Conservation (phyloP, 2,888 invertebrate species). For the Dryobotodes eremita region DNA sequence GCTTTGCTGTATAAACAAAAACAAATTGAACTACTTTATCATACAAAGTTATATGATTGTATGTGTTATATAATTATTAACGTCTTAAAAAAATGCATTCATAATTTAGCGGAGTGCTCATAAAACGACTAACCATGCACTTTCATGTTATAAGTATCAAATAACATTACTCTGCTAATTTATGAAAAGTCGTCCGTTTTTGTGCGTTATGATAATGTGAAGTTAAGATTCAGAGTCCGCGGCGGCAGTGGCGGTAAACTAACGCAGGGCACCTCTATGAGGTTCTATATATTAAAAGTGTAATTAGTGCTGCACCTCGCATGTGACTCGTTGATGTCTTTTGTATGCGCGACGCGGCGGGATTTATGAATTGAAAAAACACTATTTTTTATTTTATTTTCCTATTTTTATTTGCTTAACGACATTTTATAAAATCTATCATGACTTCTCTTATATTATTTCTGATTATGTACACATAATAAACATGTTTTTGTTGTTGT, state of each 20-base stretch:
- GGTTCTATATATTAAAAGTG: constrained; percentile 21
- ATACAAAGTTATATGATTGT: too few relatives aligned
- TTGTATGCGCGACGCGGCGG: constrained; percentile 35
- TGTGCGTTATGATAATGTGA: constrained; percentile 7
- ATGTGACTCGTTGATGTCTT: constrained; percentile 64
- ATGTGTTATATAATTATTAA: not conserved
- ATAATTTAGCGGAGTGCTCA: not conserved
- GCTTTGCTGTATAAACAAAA: not conserved
- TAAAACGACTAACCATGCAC: not conserved
- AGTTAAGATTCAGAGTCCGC: constrained; percentile 13
- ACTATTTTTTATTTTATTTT: not conserved
- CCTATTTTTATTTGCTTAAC: not conserved
- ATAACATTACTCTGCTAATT: constrained; percentile 19
- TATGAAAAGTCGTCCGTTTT: constrained; percentile 22
- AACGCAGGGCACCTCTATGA: constrained; percentile 5
- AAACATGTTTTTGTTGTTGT: not conserved
- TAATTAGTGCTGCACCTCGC: constrained; percentile 37
- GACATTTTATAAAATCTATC: not conserved
- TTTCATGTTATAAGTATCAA: constrained; percentile 2
- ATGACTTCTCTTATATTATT: not conserved
- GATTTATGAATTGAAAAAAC: not conserved
- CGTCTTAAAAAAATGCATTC: not conserved
- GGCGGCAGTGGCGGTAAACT: not conserved
- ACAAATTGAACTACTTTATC: not conserved
- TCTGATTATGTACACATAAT: too few relatives aligned